phyloP scores from a whole-genome alignment of 2,113 vertebrate species.

The Elephas maximus region DNA sequence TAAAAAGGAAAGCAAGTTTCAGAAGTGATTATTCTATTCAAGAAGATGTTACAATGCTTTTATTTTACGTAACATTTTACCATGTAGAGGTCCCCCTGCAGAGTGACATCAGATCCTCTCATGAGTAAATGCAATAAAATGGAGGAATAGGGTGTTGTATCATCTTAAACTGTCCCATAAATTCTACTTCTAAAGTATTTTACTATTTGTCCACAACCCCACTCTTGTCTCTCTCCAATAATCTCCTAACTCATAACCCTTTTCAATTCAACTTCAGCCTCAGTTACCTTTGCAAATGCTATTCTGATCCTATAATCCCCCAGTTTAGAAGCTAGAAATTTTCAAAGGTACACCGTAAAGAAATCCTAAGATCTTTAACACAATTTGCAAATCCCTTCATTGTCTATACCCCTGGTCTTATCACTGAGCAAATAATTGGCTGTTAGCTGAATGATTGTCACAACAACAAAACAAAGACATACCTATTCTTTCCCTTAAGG shows the following conservation, averaged over 20 bases:
- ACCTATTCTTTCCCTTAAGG: neutral
- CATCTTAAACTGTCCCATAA: neutral
- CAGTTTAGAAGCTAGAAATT: neutral
- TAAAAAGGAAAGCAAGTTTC: slow-evolving; percentile 11
- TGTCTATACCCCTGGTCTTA: neutral
- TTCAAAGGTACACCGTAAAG: neutral
- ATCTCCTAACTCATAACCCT: neutral
- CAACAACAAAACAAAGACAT: neutral
- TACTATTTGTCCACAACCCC: neutral
- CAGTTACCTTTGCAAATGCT: neutral
- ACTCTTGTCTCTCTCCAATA: neutral
- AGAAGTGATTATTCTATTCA: neutral
- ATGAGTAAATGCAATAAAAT: neutral
- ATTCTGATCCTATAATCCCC: neutral
- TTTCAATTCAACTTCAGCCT: slow-evolving; percentile 20
- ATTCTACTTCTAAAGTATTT: slow-evolving; percentile 30
- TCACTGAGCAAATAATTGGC: neutral
- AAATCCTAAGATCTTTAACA: slow-evolving; percentile 21
- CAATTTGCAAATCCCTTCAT: neutral
- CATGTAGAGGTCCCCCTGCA: neutral
- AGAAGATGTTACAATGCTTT: neutral
- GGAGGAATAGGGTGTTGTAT: neutral
- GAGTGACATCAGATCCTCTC: neutral
- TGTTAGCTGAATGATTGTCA: neutral
- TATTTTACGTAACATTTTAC: slow-evolving; percentile 19